Evolutionary conservation across 2,888 invertebrate genomes (phyloP).

Genomic region (Idaea dimidiata): DNA sequence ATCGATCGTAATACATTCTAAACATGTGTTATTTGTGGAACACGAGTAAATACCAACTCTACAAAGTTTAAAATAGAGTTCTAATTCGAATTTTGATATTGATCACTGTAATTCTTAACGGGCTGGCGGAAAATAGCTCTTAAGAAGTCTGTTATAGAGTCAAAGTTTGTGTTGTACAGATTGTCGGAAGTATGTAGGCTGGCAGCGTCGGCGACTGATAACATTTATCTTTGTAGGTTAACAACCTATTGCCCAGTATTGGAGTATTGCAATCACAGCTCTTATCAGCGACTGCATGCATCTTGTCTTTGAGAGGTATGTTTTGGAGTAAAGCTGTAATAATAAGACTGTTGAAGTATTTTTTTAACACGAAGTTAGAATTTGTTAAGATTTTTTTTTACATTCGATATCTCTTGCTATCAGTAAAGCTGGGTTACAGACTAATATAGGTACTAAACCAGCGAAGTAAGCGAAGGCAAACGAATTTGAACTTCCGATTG

Average conservation of each 20-base stretch:
- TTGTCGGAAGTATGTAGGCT: constrained; percentile 75
- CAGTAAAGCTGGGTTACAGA: too few relatives aligned
- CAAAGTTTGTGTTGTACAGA: constrained; percentile 4
- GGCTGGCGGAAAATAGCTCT: not conserved
- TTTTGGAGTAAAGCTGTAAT: constrained; percentile 5
- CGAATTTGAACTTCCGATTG: too few relatives aligned
- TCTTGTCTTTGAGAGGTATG: constrained; percentile 45
- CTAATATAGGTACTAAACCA: too few relatives aligned
- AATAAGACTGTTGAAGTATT: not conserved
- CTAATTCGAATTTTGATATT: not conserved
- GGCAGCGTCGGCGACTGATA: constrained; percentile 64
- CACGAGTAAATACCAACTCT: not conserved
- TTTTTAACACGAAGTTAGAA: not conserved
- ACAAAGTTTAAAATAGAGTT: not conserved
- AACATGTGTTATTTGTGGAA: constrained; percentile 15
- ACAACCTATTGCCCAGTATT: constrained; percentile 70
- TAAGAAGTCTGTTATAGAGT: not conserved
- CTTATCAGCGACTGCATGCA: constrained; percentile 50
- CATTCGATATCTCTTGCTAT: too few relatives aligned
- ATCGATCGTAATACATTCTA: constrained; percentile 22
- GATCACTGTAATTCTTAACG: not conserved
- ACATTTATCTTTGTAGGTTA: constrained; percentile 72
- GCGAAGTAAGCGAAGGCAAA: too few relatives aligned
- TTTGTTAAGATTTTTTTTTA: too few relatives aligned
- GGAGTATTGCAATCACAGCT: constrained; percentile 64